phyloP scores from a whole-genome alignment of 2,113 vertebrate genomes.

The Trichechus manatus region DNA sequence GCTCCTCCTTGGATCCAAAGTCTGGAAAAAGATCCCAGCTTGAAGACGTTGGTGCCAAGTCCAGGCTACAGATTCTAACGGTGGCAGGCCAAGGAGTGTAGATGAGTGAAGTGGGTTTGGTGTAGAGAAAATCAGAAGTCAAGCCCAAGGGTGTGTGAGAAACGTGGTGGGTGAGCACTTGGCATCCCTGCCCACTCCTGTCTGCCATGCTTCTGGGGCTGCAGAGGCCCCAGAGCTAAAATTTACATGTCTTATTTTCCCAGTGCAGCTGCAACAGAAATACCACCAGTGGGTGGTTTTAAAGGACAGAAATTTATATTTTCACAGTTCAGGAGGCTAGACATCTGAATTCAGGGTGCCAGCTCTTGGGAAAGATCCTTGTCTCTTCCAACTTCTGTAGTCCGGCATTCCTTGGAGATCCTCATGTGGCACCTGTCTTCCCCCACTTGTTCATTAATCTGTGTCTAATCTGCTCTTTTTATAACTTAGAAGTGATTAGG shows the following conservation, averaged over 20 bases:
- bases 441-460: neutral
- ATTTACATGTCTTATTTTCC: too few relatives aligned
- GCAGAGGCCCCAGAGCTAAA: neutral
- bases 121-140: too few relatives aligned
- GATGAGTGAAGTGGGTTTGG: neutral
- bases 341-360: neutral
- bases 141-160: neutral
- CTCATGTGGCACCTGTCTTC: neutral
- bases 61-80: fast-evolving
- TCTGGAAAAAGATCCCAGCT: neutral
- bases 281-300: too few relatives aligned
- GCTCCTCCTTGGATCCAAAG: neutral
- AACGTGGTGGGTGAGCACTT: fast-evolving
- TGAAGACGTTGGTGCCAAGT: neutral
- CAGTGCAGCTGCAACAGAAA: too few relatives aligned
- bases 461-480: neutral
- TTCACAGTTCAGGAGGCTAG: neutral
- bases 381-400: neutral
- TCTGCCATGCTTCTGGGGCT: too few relatives aligned
- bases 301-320: neutral
- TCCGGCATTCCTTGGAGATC: neutral
- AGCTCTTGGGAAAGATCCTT: neutral
- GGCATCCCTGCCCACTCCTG: neutral
- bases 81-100: fast-evolving
- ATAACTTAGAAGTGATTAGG: neutral